Evolutionary conservation across 2,888 invertebrate species (phyloP).

Genomic region (Xestia xanthographa): DNA sequence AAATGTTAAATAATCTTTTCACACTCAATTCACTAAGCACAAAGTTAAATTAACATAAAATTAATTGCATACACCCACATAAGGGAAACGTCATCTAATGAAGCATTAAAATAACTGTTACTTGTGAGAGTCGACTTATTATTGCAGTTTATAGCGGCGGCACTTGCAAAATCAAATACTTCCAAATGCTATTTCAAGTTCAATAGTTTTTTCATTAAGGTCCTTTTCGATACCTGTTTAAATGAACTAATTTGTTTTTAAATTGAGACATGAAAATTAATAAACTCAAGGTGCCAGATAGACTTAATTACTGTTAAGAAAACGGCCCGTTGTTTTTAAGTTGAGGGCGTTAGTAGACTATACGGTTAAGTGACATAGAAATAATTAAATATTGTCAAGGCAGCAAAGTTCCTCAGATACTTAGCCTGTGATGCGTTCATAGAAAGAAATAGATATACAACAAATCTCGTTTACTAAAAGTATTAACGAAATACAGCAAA

Average conservation of each 20-base stretch:
- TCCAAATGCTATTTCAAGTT: constrained; percentile 13
- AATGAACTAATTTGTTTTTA: background rate
- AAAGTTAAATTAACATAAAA: constrained; percentile 50
- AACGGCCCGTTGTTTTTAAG: background rate
- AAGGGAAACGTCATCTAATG: constrained; percentile 24
- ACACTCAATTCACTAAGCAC: constrained; percentile 66
- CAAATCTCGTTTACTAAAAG: background rate
- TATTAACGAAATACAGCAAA: constrained; percentile 12
- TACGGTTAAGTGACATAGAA: constrained; percentile 15
- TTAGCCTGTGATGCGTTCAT: constrained; percentile 7
- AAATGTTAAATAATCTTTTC: constrained; percentile 63
- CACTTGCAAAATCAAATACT: constrained; percentile 20
- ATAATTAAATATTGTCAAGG: background rate
- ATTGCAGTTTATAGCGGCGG: constrained; percentile 4
- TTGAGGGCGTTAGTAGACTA: background rate
- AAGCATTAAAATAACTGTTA: constrained; percentile 32
- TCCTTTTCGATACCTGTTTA: background rate
- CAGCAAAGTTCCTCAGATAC: background rate
- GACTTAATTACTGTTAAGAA: background rate
- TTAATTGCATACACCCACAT: constrained; percentile 23
- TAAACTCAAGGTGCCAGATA: background rate
- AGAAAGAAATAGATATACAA: constrained; percentile 15
- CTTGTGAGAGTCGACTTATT: constrained; percentile 2
- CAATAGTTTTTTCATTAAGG: background rate
- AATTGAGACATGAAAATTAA: background rate